Percentiles rank a stretch among this genome's conserved stretches.
Conservation (phyloP, 2,888 invertebrate genomes). For the Diogma glabrata region DNA sequence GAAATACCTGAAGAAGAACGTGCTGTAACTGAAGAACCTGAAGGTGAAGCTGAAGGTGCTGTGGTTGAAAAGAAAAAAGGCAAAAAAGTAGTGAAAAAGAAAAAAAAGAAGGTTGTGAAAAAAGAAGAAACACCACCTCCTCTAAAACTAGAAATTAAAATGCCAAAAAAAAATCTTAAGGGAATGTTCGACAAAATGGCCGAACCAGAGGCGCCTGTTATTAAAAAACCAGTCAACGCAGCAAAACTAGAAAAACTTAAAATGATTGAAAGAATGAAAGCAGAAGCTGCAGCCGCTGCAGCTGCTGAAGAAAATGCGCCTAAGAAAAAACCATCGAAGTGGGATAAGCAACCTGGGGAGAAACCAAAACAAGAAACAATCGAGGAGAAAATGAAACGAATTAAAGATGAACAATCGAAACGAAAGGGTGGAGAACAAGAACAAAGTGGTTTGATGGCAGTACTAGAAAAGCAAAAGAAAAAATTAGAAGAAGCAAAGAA, state of each 20-base stretch:
- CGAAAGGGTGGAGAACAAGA: conserved; percentile 18
- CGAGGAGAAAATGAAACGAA: conserved; percentile 31
- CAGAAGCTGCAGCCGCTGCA: conserved; percentile 32
- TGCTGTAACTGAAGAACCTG: background rate
- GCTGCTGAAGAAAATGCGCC: conserved; percentile 28
- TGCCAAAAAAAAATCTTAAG: conserved; percentile 30
- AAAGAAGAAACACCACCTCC: conserved; percentile 33
- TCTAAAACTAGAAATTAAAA: conserved; percentile 33
- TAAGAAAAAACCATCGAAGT: conserved; percentile 23
- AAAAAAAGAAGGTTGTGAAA: conserved; percentile 32
- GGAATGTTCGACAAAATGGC: conserved; percentile 30
- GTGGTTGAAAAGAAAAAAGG: conserved; percentile 20
- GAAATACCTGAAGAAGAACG: conserved; percentile 24
- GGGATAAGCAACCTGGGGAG: conserved; percentile 23
- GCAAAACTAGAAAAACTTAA: conserved; percentile 24
- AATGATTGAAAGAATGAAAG: conserved; percentile 33
- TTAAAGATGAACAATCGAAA: conserved; percentile 29
- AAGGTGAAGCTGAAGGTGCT: conserved; percentile 8
- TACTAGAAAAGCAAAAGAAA: conserved; percentile 21
- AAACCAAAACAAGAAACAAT: conserved; percentile 31
- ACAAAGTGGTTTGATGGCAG: conserved; percentile 16
- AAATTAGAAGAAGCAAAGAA: conserved; percentile 27
- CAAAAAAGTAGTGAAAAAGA: conserved; percentile 26
- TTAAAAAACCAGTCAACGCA: conserved; percentile 32
- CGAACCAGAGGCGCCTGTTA: conserved; percentile 23